These are phyloP conservation scores for Drosophila sturtevanti DNA, from an alignment of 1,140 invertebrate species.

Conservation along the genomic window DNA sequence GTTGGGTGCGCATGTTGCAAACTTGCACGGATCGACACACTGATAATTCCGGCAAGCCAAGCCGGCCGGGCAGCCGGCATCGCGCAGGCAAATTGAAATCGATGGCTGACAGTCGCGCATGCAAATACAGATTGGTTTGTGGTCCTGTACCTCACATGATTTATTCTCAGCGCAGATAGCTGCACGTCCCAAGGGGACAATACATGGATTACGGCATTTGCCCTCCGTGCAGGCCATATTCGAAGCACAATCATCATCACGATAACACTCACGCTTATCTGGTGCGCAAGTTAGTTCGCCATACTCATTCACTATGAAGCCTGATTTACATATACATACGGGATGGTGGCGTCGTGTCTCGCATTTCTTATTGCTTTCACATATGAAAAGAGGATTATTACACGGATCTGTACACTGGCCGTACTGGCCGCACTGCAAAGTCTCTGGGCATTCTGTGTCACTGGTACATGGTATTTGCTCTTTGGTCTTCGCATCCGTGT, in stretches of 20 bases:
- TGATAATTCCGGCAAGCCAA: slow-evolving; percentile 93
- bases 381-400: slow-evolving; percentile 85
- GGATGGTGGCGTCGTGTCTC: slow-evolving; percentile 92
- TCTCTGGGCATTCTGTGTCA: slow-evolving; percentile 89
- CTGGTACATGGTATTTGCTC: slow-evolving; percentile 85
- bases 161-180: slow-evolving; percentile 90
- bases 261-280: slow-evolving; percentile 89
- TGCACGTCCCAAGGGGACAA: slow-evolving; percentile 84
- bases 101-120: slow-evolving; percentile 92
- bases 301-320: slow-evolving; percentile 92
- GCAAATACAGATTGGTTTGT: slow-evolving; percentile 93
- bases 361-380: slow-evolving; percentile 92
- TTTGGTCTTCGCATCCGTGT: slow-evolving; percentile 83
- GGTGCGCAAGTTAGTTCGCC: slow-evolving; percentile 93
- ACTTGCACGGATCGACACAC: slow-evolving; percentile 94
- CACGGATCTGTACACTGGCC: slow-evolving; percentile 92
- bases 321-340: slow-evolving; percentile 93
- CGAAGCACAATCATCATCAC: slow-evolving; percentile 92
- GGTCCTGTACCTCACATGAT: slow-evolving; percentile 92
- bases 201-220: slow-evolving; percentile 93
- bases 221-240: slow-evolving; percentile 92
- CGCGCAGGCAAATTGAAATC: slow-evolving; percentile 93
- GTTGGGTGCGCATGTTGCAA: slow-evolving; percentile 90
- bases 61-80: slow-evolving; percentile 92
- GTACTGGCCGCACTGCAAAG: slow-evolving; percentile 88